A percentile compares a stretch with the other conserved stretches of the same genome.
These are phyloP conservation scores for Flexamia atlantica DNA, from an alignment of 2,888 invertebrate species.

Conservation along the genomic window DNA sequence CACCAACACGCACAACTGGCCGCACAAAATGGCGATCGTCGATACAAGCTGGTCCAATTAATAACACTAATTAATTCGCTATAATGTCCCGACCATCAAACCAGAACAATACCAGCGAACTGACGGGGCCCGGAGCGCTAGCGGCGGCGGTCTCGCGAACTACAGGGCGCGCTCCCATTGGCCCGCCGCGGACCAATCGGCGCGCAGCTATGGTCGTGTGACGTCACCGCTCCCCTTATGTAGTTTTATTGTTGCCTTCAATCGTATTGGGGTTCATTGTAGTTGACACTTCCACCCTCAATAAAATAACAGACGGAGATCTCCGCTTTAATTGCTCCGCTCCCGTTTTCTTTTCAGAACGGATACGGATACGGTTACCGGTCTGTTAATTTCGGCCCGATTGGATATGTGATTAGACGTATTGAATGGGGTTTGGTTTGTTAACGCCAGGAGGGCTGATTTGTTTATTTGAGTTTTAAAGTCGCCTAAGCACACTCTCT, in stretches of 20 bases:
- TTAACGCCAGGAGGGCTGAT: neutral
- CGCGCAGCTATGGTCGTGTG: conserved; percentile 45
- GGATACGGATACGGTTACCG: conserved; percentile 27
- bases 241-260: conserved; percentile 40
- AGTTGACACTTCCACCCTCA: conserved; percentile 42
- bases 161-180: conserved; percentile 34
- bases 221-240: conserved; percentile 47
- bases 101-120: conserved; percentile 50
- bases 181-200: conserved; percentile 9
- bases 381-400: neutral
- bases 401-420: neutral
- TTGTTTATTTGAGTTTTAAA: too few relatives aligned
- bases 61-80: conserved; percentile 52
- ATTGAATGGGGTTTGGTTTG: neutral
- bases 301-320: conserved; percentile 10
- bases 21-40: conserved; percentile 52
- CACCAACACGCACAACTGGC: conserved; percentile 43
- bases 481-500: too few relatives aligned
- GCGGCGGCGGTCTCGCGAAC: conserved; percentile 18
- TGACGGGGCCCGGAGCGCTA: conserved; percentile 21
- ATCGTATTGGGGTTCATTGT: conserved; percentile 41
- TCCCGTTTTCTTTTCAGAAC: neutral
- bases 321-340: conserved; percentile 33
- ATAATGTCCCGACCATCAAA: conserved; percentile 26
- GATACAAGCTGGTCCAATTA: conserved; percentile 21